phyloP scores from a whole-genome alignment of 2,113 vertebrate species.

The Saguinus midas region DNA sequence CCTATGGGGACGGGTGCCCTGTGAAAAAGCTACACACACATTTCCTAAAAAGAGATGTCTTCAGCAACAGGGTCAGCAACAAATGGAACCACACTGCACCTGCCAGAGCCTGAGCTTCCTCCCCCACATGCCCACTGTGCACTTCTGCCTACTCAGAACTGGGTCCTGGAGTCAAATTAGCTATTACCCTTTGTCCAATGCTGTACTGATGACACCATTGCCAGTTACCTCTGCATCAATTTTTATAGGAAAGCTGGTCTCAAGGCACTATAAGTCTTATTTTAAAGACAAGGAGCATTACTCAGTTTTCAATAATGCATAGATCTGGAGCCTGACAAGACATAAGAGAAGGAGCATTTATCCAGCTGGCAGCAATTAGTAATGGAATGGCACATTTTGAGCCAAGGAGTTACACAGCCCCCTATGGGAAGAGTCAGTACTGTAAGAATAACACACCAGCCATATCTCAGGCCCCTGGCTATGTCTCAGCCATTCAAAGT shows the following conservation, averaged over 20 bases:
- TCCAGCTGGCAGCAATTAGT: neutral
- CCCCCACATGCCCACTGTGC: rapidly evolving
- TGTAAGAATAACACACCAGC: neutral
- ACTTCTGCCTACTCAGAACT: neutral
- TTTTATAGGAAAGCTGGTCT: neutral
- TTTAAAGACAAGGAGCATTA: neutral
- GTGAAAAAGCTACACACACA: neutral
- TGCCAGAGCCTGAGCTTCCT: neutral
- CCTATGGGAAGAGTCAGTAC: neutral
- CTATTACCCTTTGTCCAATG: neutral
- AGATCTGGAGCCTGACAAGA: neutral
- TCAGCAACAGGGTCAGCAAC: neutral
- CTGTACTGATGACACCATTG: neutral
- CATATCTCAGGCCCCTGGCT: neutral
- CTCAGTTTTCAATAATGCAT: neutral
- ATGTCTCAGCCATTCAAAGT: neutral
- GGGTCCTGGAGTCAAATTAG: neutral
- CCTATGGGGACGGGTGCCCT: neutral
- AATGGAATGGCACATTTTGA: neutral
- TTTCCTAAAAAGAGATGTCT: neutral
- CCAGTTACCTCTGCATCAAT: neutral
- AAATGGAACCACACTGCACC: neutral
- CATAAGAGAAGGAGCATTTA: neutral
- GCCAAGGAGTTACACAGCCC: neutral
- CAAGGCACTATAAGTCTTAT: neutral